Conservation (phyloP, 2,888 invertebrate genomes). For the Microplitis manilae region DNA sequence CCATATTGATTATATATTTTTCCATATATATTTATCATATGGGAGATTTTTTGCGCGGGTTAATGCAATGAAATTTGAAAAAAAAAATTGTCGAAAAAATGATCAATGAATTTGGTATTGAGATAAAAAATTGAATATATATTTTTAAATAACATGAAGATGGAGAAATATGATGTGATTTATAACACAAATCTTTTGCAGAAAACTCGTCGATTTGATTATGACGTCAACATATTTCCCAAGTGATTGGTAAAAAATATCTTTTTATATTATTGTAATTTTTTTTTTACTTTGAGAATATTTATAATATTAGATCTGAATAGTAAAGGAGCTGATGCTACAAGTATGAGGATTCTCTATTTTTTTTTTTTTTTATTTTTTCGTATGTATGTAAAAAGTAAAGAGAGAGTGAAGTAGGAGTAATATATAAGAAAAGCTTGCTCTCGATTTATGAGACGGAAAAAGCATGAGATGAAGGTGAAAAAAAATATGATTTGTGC, state of each 20-base stretch:
- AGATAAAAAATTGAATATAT: not conserved
- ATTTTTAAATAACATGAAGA: not conserved
- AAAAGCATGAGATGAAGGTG: conserved; percentile 22
- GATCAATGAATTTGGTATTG: not conserved
- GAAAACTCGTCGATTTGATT: not conserved
- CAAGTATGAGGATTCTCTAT: not conserved
- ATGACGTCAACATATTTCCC: not conserved
- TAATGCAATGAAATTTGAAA: too few relatives aligned
- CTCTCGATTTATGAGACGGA: conserved; percentile 30
- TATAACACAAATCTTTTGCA: not conserved
- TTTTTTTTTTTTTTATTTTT: conserved; percentile 8
- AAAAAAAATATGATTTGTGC: conserved; percentile 48
- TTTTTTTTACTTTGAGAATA: not conserved
- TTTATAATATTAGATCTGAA: not conserved
- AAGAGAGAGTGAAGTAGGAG: not conserved
- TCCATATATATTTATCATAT: too few relatives aligned
- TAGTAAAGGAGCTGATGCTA: not conserved
- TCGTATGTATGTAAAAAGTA: conserved; percentile 15
- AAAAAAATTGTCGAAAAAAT: not conserved
- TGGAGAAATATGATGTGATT: not conserved
- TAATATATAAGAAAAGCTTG: conserved; percentile 17
- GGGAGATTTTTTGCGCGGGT: too few relatives aligned
- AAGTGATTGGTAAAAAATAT: not conserved
- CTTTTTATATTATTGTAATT: not conserved
- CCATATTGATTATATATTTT: too few relatives aligned